phyloP scores from a whole-genome alignment of 2,113 vertebrate species.

The Esox niger region DNA sequence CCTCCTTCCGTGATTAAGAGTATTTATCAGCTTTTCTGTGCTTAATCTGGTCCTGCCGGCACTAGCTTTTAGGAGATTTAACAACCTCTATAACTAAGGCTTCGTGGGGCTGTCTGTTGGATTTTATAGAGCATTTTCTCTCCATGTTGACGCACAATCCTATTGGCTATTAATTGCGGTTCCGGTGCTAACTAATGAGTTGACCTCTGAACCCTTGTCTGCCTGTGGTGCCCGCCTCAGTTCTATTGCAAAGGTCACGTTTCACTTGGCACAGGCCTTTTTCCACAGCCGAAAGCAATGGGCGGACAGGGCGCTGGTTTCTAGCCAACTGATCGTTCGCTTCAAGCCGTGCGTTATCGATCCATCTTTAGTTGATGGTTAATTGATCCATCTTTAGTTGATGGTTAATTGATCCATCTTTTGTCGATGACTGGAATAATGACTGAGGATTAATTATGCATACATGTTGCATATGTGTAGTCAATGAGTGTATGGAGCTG shows the following conservation, averaged over 20 bases:
- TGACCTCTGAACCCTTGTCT: neutral
- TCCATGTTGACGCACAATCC: neutral
- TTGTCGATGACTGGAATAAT: neutral
- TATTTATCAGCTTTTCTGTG: neutral
- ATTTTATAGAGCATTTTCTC: no score
- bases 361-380: neutral
- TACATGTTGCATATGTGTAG: neutral
- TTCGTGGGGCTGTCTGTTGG: neutral
- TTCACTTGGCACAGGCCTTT: neutral
- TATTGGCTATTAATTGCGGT: constrained; percentile 2
- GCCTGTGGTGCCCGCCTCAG: neutral
- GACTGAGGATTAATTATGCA: no score
- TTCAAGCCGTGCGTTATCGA: neutral
- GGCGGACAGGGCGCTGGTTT: neutral
- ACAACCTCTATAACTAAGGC: neutral
- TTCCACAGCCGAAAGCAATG: constrained; percentile 1
- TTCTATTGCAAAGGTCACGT: constrained; percentile 1
- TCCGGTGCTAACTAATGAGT: neutral
- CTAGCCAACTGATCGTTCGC: neutral
- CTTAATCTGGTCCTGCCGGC: neutral
- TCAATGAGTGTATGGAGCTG: no score
- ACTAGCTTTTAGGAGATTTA: neutral
- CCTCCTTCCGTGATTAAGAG: constrained; percentile 55
- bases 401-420: neutral
- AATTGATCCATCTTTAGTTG: neutral